phyloP scores from a whole-genome alignment of 1,140 invertebrate species.

The Aphelinus atriplicis region DNA sequence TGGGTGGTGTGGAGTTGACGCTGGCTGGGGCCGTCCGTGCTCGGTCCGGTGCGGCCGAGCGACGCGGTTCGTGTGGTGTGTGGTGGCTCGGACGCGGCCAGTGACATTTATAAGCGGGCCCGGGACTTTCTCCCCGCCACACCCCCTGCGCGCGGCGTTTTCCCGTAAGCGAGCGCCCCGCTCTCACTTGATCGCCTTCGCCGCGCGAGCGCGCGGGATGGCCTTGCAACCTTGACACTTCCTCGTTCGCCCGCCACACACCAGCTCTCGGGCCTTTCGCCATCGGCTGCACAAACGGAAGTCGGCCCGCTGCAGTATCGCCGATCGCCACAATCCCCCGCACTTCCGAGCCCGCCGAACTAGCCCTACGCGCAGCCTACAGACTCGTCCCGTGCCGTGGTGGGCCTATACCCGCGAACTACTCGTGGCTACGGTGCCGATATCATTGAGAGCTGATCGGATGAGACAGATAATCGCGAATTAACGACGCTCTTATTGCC shows the following conservation, averaged over 20 bases:
- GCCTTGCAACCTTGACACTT: constrained; percentile 58
- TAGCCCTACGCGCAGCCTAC: too few relatives aligned
- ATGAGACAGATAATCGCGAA: too few relatives aligned
- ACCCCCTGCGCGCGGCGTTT: background rate
- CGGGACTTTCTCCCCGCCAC: background rate
- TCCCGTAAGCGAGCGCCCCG: constrained; percentile 27
- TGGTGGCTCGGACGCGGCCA: constrained; percentile 60
- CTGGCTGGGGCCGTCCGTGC: background rate
- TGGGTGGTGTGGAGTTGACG: background rate
- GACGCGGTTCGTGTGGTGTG: constrained; percentile 48
- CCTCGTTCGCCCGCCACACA: constrained; percentile 16
- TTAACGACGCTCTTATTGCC: too few relatives aligned
- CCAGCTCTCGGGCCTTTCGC: too few relatives aligned
- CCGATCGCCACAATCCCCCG: too few relatives aligned
- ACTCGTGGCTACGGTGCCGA: too few relatives aligned
- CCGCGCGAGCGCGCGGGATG: constrained; percentile 39
- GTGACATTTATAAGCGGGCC: constrained; percentile 59
- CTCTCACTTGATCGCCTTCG: constrained; percentile 10
- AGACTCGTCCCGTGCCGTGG: too few relatives aligned
- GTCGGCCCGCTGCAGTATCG: too few relatives aligned
- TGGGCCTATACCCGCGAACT: too few relatives aligned
- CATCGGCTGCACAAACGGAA: too few relatives aligned
- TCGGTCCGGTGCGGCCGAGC: constrained; percentile 36
- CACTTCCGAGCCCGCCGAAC: too few relatives aligned
- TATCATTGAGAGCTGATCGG: too few relatives aligned